phyloP scores from a whole-genome alignment of 2,888 invertebrate species.

The Trissolcus brochymenae region DNA sequence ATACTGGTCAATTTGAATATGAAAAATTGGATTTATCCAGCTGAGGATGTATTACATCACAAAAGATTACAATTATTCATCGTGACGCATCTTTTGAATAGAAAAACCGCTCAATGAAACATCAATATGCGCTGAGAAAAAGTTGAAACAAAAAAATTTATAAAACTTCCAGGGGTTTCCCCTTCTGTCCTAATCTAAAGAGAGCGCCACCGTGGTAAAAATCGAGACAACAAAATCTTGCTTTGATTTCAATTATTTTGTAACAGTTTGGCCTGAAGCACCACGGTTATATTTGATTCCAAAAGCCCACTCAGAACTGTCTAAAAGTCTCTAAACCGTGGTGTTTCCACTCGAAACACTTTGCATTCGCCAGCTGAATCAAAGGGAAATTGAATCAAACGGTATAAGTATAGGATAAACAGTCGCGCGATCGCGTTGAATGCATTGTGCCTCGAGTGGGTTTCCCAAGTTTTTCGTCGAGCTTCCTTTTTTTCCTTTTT shows the following conservation, averaged over 20 bases:
- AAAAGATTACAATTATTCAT: slow-evolving; percentile 11
- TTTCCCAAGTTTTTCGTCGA: too few species aligned
- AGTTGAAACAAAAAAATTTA: neutral
- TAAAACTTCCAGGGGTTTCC: neutral
- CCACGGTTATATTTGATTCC: too few species aligned
- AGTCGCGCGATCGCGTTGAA: too few species aligned
- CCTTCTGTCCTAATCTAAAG: neutral
- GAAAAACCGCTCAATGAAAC: slow-evolving; percentile 30
- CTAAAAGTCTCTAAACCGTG: neutral
- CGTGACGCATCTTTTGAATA: slow-evolving; percentile 9
- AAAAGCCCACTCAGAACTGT: too few species aligned
- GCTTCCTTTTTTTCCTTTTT: too few species aligned
- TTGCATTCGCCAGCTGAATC: slow-evolving; percentile 8
- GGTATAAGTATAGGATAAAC: neutral
- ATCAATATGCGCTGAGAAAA: slow-evolving; percentile 39
- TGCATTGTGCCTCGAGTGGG: too few species aligned
- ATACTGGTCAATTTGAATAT: too few species aligned
- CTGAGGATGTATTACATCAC: too few species aligned
- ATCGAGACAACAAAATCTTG: neutral
- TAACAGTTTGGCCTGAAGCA: too few species aligned
- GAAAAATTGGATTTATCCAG: too few species aligned
- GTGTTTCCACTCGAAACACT: slow-evolving; percentile 3
- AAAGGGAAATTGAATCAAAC: slow-evolving; percentile 23
- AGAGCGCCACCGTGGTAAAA: neutral
- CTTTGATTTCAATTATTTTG: too few species aligned